Percentiles rank a stretch among this genome's conserved stretches.
phyloP scores from a whole-genome alignment of 2,113 vertebrate genomes.

The Zootoca vivipara region DNA sequence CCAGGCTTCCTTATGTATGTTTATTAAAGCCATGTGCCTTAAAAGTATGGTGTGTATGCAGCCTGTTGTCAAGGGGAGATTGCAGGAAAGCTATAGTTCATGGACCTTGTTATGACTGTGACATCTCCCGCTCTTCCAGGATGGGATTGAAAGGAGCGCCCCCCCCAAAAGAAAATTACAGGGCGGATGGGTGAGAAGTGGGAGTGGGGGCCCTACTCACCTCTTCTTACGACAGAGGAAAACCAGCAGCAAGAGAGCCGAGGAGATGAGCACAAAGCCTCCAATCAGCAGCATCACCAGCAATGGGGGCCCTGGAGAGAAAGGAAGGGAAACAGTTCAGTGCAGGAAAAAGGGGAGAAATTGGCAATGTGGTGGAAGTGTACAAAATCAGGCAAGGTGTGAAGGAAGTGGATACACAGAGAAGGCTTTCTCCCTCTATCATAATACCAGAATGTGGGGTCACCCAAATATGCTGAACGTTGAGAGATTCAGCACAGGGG shows the following conservation, averaged over 20 bases:
- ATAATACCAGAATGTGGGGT: no score
- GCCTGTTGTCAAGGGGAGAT: no score
- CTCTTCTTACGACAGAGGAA: slow-evolving; percentile 82
- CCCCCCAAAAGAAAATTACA: neutral
- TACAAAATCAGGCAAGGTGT: neutral
- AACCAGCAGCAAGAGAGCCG: slow-evolving; percentile 76
- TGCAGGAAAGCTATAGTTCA: neutral
- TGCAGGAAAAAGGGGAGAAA: slow-evolving; percentile 51
- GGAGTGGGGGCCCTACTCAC: slow-evolving; percentile 63
- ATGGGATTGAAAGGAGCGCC: neutral
- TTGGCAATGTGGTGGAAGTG: neutral
- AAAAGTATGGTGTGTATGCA: no score
- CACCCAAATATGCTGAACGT: no score
- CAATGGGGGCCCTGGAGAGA: slow-evolving; percentile 49
- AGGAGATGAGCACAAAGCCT: slow-evolving; percentile 74
- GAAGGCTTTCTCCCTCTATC: neutral
- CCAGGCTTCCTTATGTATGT: no score
- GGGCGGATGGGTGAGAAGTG: neutral
- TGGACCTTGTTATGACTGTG: neutral
- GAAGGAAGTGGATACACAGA: neutral
- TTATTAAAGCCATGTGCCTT: no score
- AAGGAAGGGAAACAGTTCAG: slow-evolving; percentile 21
- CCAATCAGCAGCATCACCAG: slow-evolving; percentile 78
- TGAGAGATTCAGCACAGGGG: no score
- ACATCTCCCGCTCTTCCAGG: neutral